Evolutionary conservation across 2,797 vertebrate genomes (phyloP), one percentile per base, ranked within the genome.

Genomic region (Spheniscus humboldti): DNA sequence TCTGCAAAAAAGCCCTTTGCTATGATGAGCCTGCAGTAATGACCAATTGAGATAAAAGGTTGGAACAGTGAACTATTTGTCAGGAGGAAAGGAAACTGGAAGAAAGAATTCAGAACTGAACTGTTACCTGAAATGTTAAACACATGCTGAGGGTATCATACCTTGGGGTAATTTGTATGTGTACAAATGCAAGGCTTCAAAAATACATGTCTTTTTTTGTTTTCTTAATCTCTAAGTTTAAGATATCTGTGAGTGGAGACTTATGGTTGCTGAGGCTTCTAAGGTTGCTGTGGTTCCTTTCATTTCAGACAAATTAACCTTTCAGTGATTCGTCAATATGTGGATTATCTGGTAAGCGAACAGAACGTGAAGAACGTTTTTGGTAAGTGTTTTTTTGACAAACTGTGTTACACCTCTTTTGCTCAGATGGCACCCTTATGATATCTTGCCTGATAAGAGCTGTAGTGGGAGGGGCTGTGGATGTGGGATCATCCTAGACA

Each of bases 351-450:
- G 92, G 96, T 96, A 83, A 94, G 98, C 14, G 96, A 98, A 90
- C 99, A 99, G 98, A 97, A 98, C 12, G 98, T 99, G 68, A 98
- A 97, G 94, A 98, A 85, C 4, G 87, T 99, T 86, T 99, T 99
- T 98, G 99, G 99, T 99, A 98, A 99, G 99, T 98, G 31, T 24
- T 55, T 52, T 56, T 64, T 81, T 39, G 31, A 47, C 47, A 69
- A 89, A 41, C 28, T 43, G 7, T 10, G 0, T 85, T 64, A 57
- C 18, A 48, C 17, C 15, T 13, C 27, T 68, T 90, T 52, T 66
- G 23, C 53, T 48, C 43, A 35, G 13, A 50, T 60, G 27, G 30
- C 30, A 71, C 20, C 60, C n/a, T 18, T 63, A 9, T 53, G 52
- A 12, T 77, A 19, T 33, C 67, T 86, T 76, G 28, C 28, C 74